Base-by-base conservation (phyloP, 2,113 vertebrate species). In the Centropus bengalensis region DNA sequence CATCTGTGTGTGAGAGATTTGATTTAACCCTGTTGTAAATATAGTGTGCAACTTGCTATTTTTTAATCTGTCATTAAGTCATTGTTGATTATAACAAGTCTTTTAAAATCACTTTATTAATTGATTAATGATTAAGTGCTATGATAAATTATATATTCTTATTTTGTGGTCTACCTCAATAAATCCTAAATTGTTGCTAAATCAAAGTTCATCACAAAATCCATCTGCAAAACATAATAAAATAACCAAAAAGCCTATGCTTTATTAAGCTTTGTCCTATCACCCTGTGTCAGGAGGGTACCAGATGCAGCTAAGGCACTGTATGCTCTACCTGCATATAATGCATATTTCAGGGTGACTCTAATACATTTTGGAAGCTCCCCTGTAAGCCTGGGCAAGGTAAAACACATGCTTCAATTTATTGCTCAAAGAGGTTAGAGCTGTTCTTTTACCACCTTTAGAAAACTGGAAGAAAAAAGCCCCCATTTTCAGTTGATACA, bases 401-500 rank as follows among this genome's bases (percentile, higher is more conserved):
- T 60, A 54, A 60, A 80, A 47, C 10, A 56, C 15, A 18, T 5
- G 19, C 45, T 51, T 79, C 32, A 54, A 22, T 18, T 28, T 19
- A n/a, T 3, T 33, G 21, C 18, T 45, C 64, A 66, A 0, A 0
- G 20, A 66, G 21, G 18, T 30, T 24, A 33, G 21, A 78, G 58
- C 6, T 24, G 19, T 51, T 58, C 32, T 52, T 7, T 28, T 30
- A 33, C 15, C 5, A 22, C 30, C 51, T 87, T 40, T 7, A 58
- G 11, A 59, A 82, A 45, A 76, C 7, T 4, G 4, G 32, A 27
- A 13, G 27, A 11, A 15, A 51, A 51, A 63, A 56, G 51, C 6
- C 4, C 6, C 7, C 24, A n/a, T 23, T 44, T 52, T 38, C 47
- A 47, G 10, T 28, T 54, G 30, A 60, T 40, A 55, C 24, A 42